Evolutionary conservation across 2,113 vertebrate species (phyloP), one percentile per base, ranked within the genome.

Genomic region (Candoia aspera): DNA sequence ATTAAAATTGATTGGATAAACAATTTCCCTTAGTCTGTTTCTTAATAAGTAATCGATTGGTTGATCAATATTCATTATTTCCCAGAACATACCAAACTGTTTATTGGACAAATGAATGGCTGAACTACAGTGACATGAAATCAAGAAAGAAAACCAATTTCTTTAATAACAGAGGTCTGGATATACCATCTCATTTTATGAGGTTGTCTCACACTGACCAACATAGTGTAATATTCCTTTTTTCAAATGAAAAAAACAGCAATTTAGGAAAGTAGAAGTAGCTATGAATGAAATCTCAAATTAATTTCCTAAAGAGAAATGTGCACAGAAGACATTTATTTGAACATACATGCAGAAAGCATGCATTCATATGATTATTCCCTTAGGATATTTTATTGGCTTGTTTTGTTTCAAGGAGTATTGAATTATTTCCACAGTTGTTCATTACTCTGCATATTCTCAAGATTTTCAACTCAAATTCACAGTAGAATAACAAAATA

Each of bases 51-150:
- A 97, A 98, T 98, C 6, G 97, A 98, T 98, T 97, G 98, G 96
- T 96, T 97, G 97, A 98, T 98, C 98, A 98, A 98, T 98, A 98
- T 98, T 98, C 98, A 98, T 98, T 98, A 98, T 97, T 98, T 98
- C 96, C 95, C 96, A 97, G 98, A 98, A 97, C 97, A 97, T 97
- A 97, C 97, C 97, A 97, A 97, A 98, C 97, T 97, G 97, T 97
- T 97, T 98, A 98, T 98, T 97, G 98, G 98, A 98, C 97, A 98
- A 97, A 98, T 97, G 97, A 98, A 97, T 97, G 96, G 96, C 90
- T 97, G 93, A 98, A 97, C 96, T 96, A 97, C 97, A 97, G 86
- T 96, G 98, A 98, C 97, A 97, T 94, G 96, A 97, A 98, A 98
- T 97, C 97, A 98, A 97, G 97, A 97, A 98, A 97, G 97, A 96